Evolutionary conservation across 1,140 invertebrate genomes (phyloP).

Genomic region (Psilanteris sp.): DNA sequence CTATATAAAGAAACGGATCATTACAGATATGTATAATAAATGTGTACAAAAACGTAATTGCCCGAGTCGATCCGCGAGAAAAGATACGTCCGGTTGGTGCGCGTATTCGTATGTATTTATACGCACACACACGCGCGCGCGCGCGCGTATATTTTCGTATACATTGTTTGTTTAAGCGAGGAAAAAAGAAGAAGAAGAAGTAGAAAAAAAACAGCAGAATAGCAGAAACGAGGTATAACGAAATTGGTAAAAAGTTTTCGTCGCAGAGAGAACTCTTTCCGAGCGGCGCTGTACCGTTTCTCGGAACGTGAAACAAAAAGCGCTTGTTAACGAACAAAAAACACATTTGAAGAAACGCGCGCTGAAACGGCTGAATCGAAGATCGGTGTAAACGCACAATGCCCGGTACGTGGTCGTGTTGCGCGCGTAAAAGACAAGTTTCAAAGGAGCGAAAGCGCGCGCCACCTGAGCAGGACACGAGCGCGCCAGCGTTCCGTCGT

Average conservation of each 20-base stretch:
- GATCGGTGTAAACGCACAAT: slow-evolving; percentile 37
- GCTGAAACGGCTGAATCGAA: slow-evolving; percentile 3
- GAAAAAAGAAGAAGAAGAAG: not conserved
- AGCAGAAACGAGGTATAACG: too few species aligned
- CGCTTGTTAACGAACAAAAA: slow-evolving; percentile 44
- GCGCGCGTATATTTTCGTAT: too few species aligned
- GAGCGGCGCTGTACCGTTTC: slow-evolving; percentile 6
- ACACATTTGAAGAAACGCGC: slow-evolving; percentile 23
- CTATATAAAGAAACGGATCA: slow-evolving; percentile 22
- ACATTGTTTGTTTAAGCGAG: not conserved
- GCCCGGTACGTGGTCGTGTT: slow-evolving; percentile 13
- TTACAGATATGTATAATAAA: too few species aligned
- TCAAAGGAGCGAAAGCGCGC: slow-evolving; percentile 24
- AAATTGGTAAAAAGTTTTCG: slow-evolving; percentile 1
- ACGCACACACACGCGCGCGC: too few species aligned
- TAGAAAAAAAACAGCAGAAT: slow-evolving; percentile 1
- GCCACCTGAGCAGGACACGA: slow-evolving; percentile 55
- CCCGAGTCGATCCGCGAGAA: too few species aligned
- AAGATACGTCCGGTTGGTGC: too few species aligned
- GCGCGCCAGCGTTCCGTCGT: slow-evolving; percentile 34
- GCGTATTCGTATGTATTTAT: too few species aligned
- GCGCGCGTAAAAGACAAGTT: slow-evolving; percentile 36
- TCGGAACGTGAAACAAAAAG: slow-evolving; percentile 42
- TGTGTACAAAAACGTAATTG: too few species aligned
- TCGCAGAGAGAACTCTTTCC: not conserved